phyloP scores from a whole-genome alignment of 2,797 vertebrate species.

The Trachops cirrhosus region DNA sequence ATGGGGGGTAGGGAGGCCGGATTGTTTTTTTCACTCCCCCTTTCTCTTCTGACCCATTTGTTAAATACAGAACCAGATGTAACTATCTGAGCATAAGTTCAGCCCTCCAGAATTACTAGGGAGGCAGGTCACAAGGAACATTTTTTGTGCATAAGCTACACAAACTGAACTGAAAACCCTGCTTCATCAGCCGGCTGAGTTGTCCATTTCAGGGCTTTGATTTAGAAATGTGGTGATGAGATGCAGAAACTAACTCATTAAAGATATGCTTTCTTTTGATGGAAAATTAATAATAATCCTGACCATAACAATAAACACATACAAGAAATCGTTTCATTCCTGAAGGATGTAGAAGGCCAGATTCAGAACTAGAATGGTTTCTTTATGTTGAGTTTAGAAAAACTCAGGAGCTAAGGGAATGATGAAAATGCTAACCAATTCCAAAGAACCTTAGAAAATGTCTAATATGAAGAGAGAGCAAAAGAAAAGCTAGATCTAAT shows the following conservation, averaged over 20 bases:
- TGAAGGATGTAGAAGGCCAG: not conserved
- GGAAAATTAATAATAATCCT: slow-evolving; percentile 61
- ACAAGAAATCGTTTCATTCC: not conserved
- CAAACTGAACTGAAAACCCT: slow-evolving; percentile 50
- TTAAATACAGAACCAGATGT: slow-evolving; percentile 74
- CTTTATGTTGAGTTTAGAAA: slow-evolving; percentile 25
- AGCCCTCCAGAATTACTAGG: slow-evolving; percentile 56
- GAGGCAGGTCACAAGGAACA: slow-evolving; percentile 45
- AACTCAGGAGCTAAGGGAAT: not conserved
- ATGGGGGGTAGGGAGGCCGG: not conserved
- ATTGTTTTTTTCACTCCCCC: slow-evolving; percentile 41
- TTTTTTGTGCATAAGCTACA: slow-evolving; percentile 53
- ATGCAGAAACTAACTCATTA: slow-evolving; percentile 54
- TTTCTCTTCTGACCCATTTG: slow-evolving; percentile 72
- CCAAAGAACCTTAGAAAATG: not conserved
- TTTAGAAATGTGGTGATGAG: slow-evolving; percentile 52
- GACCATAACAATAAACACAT: slow-evolving; percentile 52
- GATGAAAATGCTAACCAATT: not conserved
- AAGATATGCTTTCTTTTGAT: slow-evolving; percentile 62
- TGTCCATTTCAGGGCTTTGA: slow-evolving; percentile 25
- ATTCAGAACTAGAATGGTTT: not conserved
- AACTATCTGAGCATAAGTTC: slow-evolving; percentile 63
- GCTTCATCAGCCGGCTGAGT: not conserved
- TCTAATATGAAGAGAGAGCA: not conserved
- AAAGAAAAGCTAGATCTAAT: not conserved